Evolutionary conservation across 2,113 vertebrate species (phyloP), one percentile per base, ranked within the genome.

Genomic region (Riparia riparia): DNA sequence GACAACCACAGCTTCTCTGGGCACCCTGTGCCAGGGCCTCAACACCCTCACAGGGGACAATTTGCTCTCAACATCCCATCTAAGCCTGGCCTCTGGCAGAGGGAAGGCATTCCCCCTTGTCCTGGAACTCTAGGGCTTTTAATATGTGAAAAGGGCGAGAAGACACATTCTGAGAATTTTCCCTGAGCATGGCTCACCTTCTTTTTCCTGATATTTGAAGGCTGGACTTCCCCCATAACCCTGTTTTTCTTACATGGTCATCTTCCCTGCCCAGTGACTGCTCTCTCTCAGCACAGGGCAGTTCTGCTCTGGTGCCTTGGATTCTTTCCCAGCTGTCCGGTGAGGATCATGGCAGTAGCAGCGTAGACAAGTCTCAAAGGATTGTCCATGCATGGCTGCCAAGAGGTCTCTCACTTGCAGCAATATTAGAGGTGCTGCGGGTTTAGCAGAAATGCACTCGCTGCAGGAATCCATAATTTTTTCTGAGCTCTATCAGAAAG

Each of bases 31-130:
- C 31, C 54, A 61, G 39, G 17, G 28, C 45, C 45, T 50, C 1
- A 0, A 1, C 32, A 6, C 12, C 18, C 17, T 29, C 49, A 47
- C 19, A 63, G 16, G 32, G 24, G 25, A 2, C 0, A 34, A 39
- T 63, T 63, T 7, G 10, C 56, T 41, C 29, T 22, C 25, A 29
- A 2, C 1, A 54, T 49, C 20, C 20, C 19, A 34, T 14, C 24
- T 29, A 39, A 17, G 7, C 15, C 24, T 29, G 19, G 19, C 8
- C 32, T 76, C 14, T 44, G 9, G 17, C 26, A 51, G 11, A 26
- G 11, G 26, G 14, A 60, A 77, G 39, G 1, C 26, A 32, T 45
- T 51, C 5, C 17, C 12, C 21, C 9, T 31, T 51, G 17, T 11
- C 26, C 21, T 53, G 21, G 2, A 14, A 44, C 28, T 44, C 32